Evolutionary conservation across 2,888 invertebrate species (phyloP).

Genomic region (Diarsia mendica): DNA sequence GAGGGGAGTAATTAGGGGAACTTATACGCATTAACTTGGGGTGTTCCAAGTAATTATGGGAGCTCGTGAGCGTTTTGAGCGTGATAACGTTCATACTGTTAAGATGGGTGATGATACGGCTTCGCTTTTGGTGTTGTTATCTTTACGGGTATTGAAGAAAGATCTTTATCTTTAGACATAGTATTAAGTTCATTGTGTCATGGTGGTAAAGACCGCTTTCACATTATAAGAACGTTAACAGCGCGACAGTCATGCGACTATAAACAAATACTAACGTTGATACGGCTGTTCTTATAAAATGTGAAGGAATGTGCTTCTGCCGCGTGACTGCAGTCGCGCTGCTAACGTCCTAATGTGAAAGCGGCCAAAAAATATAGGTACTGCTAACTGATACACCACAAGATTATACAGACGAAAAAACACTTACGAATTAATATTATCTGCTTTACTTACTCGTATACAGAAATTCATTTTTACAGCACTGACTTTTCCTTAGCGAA

Average conservation of each 20-base stretch:
- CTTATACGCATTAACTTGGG: conserved; percentile 41
- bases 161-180: neutral
- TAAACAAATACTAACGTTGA: too few relatives aligned
- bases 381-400: neutral
- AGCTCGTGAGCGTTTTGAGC: conserved; percentile 15
- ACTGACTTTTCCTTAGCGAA: conserved; percentile 13
- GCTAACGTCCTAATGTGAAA: too few relatives aligned
- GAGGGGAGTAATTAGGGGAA: conserved; percentile 50
- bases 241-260: too few relatives aligned
- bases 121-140: neutral
- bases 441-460: neutral
- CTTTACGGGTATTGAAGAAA: neutral
- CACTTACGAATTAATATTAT: conserved; percentile 9
- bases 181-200: neutral
- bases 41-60: conserved; percentile 37
- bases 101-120: conserved; percentile 10
- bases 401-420: conserved; percentile 8
- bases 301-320: too few relatives aligned
- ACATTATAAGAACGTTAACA: too few relatives aligned
- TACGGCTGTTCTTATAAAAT: too few relatives aligned
- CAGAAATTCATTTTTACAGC: conserved; percentile 6
- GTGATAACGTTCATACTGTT: conserved; percentile 28
- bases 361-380: neutral
- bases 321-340: too few relatives aligned
- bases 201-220: neutral